phyloP scores from a whole-genome alignment of 2,797 vertebrate species.

The Propithecus deckenii region DNA sequence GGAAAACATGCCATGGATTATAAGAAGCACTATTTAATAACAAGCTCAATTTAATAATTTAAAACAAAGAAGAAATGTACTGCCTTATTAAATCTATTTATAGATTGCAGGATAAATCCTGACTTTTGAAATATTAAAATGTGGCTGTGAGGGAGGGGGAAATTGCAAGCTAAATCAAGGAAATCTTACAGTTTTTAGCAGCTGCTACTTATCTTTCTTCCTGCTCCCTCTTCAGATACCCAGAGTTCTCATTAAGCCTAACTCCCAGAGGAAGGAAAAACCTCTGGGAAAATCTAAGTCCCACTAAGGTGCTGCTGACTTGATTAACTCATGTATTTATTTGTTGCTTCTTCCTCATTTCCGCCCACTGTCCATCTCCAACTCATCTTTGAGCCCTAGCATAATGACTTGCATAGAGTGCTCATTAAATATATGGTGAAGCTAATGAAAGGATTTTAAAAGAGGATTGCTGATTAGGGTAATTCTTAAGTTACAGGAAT shows the following conservation, averaged over 20 bases:
- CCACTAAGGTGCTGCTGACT: background rate
- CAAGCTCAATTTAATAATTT: conserved; percentile 51
- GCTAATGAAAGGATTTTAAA: conserved; percentile 23
- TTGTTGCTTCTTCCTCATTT: background rate
- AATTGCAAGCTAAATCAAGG: conserved; percentile 41
- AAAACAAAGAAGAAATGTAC: conserved; percentile 37
- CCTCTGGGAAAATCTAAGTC: background rate
- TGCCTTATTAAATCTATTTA: conserved; percentile 63
- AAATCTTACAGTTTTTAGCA: background rate
- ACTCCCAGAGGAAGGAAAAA: background rate
- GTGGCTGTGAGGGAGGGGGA: background rate
- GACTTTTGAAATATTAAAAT: conserved; percentile 63
- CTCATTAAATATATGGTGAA: conserved; percentile 25
- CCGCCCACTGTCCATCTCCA: background rate
- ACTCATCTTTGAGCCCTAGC: background rate
- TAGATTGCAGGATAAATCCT: conserved; percentile 33
- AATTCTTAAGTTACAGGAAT: conserved; percentile 20
- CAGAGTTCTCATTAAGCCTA: background rate
- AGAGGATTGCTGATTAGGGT: background rate
- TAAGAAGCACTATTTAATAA: conserved; percentile 54
- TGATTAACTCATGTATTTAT: background rate
- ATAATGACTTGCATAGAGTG: background rate
- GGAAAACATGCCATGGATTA: conserved; percentile 25
- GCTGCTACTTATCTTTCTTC: conserved; percentile 1
- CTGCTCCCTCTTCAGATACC: background rate